Percentiles rank a stretch among this genome's conserved stretches.
These are phyloP conservation scores for Rhadina sibilatrix DNA, from an alignment of 2,113 vertebrate species.

Conservation along the genomic window DNA sequence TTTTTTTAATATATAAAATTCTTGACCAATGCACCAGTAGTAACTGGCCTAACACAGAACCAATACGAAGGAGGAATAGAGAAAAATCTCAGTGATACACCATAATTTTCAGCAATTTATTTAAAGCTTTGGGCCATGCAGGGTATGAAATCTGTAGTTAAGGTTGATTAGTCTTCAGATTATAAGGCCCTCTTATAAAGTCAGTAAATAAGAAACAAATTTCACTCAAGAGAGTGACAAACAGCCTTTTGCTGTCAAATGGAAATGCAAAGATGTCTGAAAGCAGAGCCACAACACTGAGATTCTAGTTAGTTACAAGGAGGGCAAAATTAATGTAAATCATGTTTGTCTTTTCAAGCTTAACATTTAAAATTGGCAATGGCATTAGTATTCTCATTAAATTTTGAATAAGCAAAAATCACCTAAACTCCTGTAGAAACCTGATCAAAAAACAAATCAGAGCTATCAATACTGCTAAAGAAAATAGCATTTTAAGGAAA, in stretches of 20 bases:
- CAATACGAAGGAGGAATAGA: not conserved
- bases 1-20: not conserved
- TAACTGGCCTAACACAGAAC: not conserved
- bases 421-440: not conserved
- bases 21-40: not conserved
- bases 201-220: conserved; percentile 54
- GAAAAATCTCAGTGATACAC: not conserved
- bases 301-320: conserved; percentile 53
- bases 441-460: not conserved
- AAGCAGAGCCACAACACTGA: not conserved
- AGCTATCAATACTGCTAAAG: not conserved
- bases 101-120: conserved; percentile 9
- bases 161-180: conserved; percentile 38
- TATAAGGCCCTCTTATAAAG: not conserved
- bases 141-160: conserved; percentile 43
- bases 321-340: conserved; percentile 63
- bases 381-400: conserved; percentile 28
- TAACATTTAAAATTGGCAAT: conserved; percentile 25
- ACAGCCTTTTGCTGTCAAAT: conserved; percentile 15
- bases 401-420: conserved; percentile 52
- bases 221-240: conserved; percentile 42
- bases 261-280: conserved; percentile 41
- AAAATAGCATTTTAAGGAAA: not conserved
- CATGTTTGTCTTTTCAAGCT: conserved; percentile 50
- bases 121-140: not conserved